A percentile compares a stretch with the other conserved stretches of the same genome.
Evolutionary conservation across 2,113 vertebrate species (phyloP).

Genomic region (Dendropsophus ebraccatus): DNA sequence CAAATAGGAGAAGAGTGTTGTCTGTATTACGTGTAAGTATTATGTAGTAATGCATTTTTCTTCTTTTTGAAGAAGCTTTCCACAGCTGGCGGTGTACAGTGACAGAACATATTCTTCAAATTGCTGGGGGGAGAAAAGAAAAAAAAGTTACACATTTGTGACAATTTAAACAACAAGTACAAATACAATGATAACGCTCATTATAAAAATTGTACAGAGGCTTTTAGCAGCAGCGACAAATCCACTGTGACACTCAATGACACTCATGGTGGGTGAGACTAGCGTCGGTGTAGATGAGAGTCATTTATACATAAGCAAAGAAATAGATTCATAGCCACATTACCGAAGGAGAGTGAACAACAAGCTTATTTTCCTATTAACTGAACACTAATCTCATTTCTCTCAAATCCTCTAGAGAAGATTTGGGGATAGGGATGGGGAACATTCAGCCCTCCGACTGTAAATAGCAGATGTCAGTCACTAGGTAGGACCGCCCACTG

Average conservation of each 20-base stretch:
- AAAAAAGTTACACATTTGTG: background rate
- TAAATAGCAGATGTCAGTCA: too few relatives aligned
- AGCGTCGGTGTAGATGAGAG: background rate
- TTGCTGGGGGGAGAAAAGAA: background rate
- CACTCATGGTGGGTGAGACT: slow-evolving; percentile 9
- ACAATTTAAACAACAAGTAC: slow-evolving; percentile 2
- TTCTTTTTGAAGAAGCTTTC: background rate
- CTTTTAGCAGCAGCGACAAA: slow-evolving; percentile 8
- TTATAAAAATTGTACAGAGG: slow-evolving; percentile 3
- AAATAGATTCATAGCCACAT: background rate
- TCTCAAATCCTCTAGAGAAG: too few relatives aligned
- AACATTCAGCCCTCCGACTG: too few relatives aligned
- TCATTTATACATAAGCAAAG: background rate
- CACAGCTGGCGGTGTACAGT: background rate
- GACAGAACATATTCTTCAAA: background rate
- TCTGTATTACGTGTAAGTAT: background rate
- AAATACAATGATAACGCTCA: background rate
- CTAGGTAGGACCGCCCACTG: too few relatives aligned
- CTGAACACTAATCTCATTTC: background rate
- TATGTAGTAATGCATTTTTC: background rate
- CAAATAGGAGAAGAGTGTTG: background rate
- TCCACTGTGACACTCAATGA: background rate
- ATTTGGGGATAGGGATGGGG: too few relatives aligned
- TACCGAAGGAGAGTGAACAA: background rate
- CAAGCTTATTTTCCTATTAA: background rate